These are phyloP conservation scores for Tiliacea citrago DNA, from an alignment of 2,888 invertebrate species.

Conservation along the genomic window DNA sequence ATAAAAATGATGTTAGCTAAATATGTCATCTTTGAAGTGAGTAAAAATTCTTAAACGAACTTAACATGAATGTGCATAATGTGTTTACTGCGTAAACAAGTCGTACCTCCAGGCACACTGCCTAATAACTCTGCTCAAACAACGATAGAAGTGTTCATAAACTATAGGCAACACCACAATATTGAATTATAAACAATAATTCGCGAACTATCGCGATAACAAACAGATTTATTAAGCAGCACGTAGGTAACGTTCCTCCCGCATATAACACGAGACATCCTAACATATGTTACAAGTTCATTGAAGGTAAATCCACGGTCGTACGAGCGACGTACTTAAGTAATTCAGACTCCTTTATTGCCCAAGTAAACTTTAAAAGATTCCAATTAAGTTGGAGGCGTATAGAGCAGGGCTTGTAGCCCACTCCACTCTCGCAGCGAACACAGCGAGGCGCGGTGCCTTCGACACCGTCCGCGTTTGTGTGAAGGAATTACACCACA, in stretches of 20 bases:
- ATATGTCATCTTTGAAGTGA: constrained; percentile 24
- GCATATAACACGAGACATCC: constrained; percentile 62
- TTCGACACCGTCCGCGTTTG: constrained; percentile 73
- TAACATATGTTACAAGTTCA: constrained; percentile 73
- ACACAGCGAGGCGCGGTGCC: constrained; percentile 75
- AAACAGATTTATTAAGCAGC: constrained; percentile 51
- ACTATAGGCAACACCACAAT: constrained; percentile 43
- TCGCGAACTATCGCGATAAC: constrained; percentile 48
- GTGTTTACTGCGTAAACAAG: constrained; percentile 38
- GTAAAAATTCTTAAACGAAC: constrained; percentile 12
- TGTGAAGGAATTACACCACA: constrained; percentile 80
- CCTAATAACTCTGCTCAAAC: constrained; percentile 45
- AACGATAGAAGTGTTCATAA: constrained; percentile 45
- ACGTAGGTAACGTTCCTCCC: constrained; percentile 23
- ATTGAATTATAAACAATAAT: constrained; percentile 57
- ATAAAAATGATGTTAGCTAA: constrained; percentile 1
- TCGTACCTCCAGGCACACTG: constrained; percentile 25
- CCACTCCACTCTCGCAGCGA: constrained; percentile 78
- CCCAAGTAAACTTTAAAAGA: constrained; percentile 89
- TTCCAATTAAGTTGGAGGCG: constrained; percentile 85
- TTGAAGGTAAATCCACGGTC: constrained; percentile 64
- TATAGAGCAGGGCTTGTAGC: constrained; percentile 76
- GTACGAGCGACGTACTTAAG: constrained; percentile 69
- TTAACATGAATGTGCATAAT: constrained; percentile 15
- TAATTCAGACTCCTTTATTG: constrained; percentile 82